These are phyloP conservation scores for Linyphia triangularis DNA, from an alignment of 2,888 invertebrate genomes.

Conservation along the genomic window DNA sequence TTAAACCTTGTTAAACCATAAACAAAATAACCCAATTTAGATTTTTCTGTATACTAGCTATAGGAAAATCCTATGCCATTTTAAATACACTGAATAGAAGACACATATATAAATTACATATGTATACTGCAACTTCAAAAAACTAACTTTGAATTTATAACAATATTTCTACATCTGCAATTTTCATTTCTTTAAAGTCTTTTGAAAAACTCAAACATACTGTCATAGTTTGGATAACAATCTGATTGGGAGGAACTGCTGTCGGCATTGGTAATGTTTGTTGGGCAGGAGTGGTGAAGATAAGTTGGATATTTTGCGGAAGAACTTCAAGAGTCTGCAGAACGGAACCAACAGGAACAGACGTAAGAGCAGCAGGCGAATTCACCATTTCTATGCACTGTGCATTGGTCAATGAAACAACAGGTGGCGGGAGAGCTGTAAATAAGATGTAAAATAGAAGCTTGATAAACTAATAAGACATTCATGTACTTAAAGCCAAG, in stretches of 20 bases:
- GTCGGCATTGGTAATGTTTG: slow-evolving; percentile 74
- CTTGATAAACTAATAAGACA: no score
- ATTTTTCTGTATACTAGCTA: no score
- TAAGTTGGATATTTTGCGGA: slow-evolving; percentile 73
- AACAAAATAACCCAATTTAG: no score
- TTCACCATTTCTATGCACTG: slow-evolving; percentile 42
- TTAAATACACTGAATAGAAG: no score
- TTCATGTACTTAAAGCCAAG: no score
- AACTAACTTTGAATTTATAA: no score
- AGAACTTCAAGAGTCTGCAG: slow-evolving; percentile 76
- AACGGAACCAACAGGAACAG: slow-evolving; percentile 59
- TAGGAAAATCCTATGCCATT: no score
- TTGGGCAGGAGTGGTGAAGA: slow-evolving; percentile 70
- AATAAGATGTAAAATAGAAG: background rate
- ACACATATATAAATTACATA: background rate
- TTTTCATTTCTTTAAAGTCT: no score
- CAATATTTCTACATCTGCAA: no score
- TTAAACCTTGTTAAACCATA: no score
- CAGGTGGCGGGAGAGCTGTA: slow-evolving; percentile 57
- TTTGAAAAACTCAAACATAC: slow-evolving; percentile 56
- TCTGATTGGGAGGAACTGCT: slow-evolving; percentile 78
- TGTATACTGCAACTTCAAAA: no score
- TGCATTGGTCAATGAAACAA: slow-evolving; percentile 55
- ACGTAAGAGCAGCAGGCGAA: slow-evolving; percentile 26
- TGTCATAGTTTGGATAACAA: slow-evolving; percentile 78